Percentiles rank a stretch among this genome's conserved stretches.
These are phyloP conservation scores for Hemibagrus wyckioides DNA, from an alignment of 2,113 vertebrate species.

Conservation along the genomic window DNA sequence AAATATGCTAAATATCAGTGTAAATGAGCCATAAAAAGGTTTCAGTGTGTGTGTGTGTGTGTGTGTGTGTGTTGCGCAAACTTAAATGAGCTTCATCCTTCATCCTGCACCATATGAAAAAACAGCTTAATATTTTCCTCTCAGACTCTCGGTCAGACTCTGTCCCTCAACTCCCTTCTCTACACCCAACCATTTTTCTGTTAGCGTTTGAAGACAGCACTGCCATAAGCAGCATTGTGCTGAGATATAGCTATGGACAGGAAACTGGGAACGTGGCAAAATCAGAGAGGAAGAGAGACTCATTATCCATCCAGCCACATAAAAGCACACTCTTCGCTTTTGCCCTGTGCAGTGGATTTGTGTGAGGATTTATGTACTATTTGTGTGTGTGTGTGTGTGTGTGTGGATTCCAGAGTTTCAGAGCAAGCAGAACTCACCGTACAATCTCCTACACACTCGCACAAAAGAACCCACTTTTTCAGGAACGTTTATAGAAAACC, in stretches of 20 bases:
- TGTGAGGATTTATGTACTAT: conserved; percentile 42
- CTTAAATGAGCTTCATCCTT: conserved; percentile 18
- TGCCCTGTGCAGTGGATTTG: conserved; percentile 26
- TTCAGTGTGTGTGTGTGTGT: conserved; percentile 7
- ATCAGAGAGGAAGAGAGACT: conserved; percentile 33
- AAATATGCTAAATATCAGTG: conserved; percentile 45
- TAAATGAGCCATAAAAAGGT: conserved; percentile 45
- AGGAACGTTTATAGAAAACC: neutral
- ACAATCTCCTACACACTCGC: conserved; percentile 8
- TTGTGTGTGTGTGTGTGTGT: conserved; percentile 10
- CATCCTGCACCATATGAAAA: conserved; percentile 2
- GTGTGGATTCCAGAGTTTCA: conserved; percentile 51
- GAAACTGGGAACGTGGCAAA: neutral
- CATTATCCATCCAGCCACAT: conserved; percentile 46
- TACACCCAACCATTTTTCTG: neutral
- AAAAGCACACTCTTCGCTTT: conserved; percentile 37
- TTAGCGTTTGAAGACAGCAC: conserved; percentile 11
- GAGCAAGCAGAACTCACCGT: conserved; percentile 6
- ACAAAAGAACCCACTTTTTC: neutral
- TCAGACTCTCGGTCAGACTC: neutral
- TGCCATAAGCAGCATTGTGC: neutral
- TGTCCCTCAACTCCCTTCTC: neutral
- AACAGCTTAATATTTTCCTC: conserved; percentile 14
- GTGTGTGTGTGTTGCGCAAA: conserved; percentile 23
- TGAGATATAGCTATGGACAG: neutral